phyloP scores from a whole-genome alignment of 2,113 vertebrate species.

The Dasyurus viverrinus region DNA sequence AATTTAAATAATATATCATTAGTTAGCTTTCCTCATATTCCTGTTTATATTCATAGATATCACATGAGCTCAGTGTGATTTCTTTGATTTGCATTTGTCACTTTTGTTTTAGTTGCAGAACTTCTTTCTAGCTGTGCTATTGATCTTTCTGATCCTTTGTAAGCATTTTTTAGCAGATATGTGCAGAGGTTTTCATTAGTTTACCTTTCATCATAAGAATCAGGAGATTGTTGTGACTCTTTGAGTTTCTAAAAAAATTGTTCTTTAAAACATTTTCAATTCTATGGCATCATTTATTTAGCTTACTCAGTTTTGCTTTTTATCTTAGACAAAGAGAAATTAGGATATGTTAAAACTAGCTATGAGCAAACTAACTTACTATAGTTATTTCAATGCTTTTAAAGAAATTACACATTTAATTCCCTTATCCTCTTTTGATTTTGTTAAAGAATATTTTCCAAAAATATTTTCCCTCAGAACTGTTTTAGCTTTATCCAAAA shows the following conservation, averaged over 20 bases:
- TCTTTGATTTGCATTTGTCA: neutral
- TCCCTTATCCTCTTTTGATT: no score
- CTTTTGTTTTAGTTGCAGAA: neutral
- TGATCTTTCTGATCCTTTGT: neutral
- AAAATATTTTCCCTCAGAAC: no score
- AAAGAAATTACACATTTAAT: neutral
- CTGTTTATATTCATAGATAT: neutral
- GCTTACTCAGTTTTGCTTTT: neutral
- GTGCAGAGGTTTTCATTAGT: neutral
- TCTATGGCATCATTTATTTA: neutral
- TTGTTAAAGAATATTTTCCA: no score
- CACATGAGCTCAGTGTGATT: neutral
- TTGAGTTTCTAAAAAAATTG: neutral
- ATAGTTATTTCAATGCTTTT: neutral
- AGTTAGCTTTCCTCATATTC: neutral
- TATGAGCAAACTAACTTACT: neutral
- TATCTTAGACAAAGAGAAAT: neutral
- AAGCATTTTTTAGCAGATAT: neutral
- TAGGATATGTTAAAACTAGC: neutral
- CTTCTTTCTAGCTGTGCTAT: neutral
- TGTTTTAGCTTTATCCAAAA: no score
- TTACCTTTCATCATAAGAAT: neutral
- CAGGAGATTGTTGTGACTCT: neutral
- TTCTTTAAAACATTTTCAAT: neutral
- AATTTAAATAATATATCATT: neutral